Base-by-base conservation (phyloP, 2,888 invertebrate species). In the Pharmacophagus antenor region DNA sequence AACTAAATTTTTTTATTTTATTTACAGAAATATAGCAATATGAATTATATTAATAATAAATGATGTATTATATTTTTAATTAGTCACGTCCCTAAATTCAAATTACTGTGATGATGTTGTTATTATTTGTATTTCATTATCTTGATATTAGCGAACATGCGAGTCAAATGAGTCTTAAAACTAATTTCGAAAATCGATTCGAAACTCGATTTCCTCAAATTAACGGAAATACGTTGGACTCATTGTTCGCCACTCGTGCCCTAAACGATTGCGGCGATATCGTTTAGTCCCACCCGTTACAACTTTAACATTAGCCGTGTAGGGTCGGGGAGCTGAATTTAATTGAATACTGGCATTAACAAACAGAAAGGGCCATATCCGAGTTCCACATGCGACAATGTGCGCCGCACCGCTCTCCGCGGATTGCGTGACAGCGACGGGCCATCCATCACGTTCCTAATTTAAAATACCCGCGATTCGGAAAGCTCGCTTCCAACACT, bases 341-440 rank as follows among this genome's bases (percentile, higher is more conserved):
- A 88, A 89, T 88, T 88, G 88, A 89, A 89, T 85, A 82, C 85
- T 84, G 85, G 87, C 86, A 86, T 87, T 88, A 88, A 88, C 88
- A 85, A 89, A 88, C 87, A 87, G 84, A 86, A 77, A 80, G 77
- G 77, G 73, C 83, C 84, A 76, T 85, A 86, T 83, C 82, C 80
- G 82, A 86, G 85, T 85, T 84, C 82, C 80, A 83, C 83, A 83
- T 87, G 85, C 83, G 85, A 88, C 80, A 82, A 77, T 83, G 82
- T 44, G 82, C 85, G 84, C 70, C 74, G 76, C 76, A 73, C 73
- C 76, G 75, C 73, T 79, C 75, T 77, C 79, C 77, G 63, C 72
- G 76, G 80, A 81, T 81, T 76, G 84, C 79, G 84, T 82, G 87
- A 88, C 87, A 82, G 85, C 79, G 75, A 80, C 82, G 77, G 79